Evolutionary conservation across 2,113 vertebrate species (phyloP).

Genomic region (Blennius ocellaris): DNA sequence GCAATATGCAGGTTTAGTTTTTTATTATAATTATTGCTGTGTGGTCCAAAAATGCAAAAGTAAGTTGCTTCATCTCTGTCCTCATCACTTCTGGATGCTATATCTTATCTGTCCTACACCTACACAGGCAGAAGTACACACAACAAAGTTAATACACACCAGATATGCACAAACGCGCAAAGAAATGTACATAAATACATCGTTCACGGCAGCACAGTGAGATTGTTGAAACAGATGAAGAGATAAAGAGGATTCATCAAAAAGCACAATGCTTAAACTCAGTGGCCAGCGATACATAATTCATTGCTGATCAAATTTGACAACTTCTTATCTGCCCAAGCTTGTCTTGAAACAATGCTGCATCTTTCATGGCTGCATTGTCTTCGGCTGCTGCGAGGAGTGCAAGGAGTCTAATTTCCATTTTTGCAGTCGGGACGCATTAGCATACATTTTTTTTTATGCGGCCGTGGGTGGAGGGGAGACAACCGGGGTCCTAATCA

Average conservation of each 20-base stretch:
- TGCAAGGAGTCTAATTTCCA: constrained; percentile 59
- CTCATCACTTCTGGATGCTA: constrained; percentile 25
- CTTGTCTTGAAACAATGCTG: constrained; percentile 59
- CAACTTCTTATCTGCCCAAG: constrained; percentile 66
- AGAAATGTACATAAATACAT: constrained; percentile 33
- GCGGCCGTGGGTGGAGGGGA: constrained; percentile 8
- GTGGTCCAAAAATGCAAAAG: constrained; percentile 25
- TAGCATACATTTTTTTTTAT: constrained; percentile 68
- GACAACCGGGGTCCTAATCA: constrained; percentile 66
- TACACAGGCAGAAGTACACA: neutral
- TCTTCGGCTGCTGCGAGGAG: constrained; percentile 23
- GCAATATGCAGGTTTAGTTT: neutral
- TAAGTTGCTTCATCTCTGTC: constrained; percentile 10
- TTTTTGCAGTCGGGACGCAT: constrained; percentile 67
- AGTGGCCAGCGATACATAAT: constrained; percentile 65
- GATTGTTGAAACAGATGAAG: constrained; percentile 51
- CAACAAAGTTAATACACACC: neutral
- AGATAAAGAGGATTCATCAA: constrained; percentile 58
- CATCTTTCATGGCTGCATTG: constrained; percentile 45
- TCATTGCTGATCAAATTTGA: constrained; percentile 66
- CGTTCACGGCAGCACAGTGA: constrained; percentile 20
- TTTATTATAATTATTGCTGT: too few species aligned
- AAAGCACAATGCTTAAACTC: constrained; percentile 30
- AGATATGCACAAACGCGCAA: neutral
- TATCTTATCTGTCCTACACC: constrained; percentile 12